Conservation (phyloP, 2,797 vertebrate genomes). For the Manis javanica region DNA sequence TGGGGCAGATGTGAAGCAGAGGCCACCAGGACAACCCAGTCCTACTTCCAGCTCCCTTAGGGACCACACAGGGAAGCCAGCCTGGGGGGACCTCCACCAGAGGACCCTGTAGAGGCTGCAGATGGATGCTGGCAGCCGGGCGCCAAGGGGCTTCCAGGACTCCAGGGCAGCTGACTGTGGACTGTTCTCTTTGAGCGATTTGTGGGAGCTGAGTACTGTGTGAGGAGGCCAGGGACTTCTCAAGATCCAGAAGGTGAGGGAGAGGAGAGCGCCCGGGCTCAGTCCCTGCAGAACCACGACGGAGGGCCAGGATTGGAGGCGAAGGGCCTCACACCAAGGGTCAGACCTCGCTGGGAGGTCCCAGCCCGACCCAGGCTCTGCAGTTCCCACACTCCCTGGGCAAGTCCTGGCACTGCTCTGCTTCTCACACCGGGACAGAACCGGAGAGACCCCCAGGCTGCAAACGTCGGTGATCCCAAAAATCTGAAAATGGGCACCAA, state of each 20-base stretch:
- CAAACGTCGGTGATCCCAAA: background rate
- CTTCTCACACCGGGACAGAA: background rate
- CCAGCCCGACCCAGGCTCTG: background rate
- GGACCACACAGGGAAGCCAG: background rate
- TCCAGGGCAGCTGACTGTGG: background rate
- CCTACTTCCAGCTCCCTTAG: background rate
- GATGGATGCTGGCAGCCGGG: fast-evolving
- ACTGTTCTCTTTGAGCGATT: background rate
- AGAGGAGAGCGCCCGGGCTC: background rate
- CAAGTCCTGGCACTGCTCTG: fast-evolving
- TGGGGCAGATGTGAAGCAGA: background rate
- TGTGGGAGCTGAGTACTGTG: background rate
- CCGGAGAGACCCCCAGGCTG: background rate
- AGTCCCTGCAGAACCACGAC: background rate
- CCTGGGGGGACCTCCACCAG: background rate
- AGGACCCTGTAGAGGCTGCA: background rate
- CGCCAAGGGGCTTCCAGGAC: background rate
- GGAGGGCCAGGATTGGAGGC: background rate
- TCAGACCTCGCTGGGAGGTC: background rate
- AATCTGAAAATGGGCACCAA: background rate
- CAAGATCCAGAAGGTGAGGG: background rate
- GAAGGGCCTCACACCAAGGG: no score
- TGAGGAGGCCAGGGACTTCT: background rate
- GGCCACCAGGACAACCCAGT: background rate
- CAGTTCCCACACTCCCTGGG: background rate